Conservation (phyloP, 2,113 vertebrate genomes). For the Nyctereutes procyonoides region DNA sequence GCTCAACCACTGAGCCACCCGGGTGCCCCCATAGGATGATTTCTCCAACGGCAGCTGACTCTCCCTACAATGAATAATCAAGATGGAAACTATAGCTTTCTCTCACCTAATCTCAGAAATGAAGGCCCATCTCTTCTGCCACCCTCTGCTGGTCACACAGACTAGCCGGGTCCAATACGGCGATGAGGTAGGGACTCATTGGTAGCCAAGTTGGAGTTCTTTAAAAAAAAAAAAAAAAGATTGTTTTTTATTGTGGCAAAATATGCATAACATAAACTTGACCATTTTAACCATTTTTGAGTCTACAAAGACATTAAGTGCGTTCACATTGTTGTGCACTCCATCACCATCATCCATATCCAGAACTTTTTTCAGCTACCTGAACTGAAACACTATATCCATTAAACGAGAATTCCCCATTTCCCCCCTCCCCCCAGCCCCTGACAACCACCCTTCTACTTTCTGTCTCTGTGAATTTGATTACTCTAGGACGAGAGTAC, state of each 20-base stretch:
- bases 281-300: neutral
- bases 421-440: neutral
- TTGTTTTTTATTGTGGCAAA: neutral
- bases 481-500: neutral
- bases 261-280: neutral
- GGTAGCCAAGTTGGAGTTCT: no score
- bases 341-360: neutral
- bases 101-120: neutral
- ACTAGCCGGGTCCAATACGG: neutral
- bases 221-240: neutral
- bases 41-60: neutral
- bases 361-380: neutral
- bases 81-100: neutral
- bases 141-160: neutral
- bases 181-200: neutral
- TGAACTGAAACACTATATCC: neutral
- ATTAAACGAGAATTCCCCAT: neutral
- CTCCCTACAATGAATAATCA: neutral
- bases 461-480: neutral
- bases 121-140: neutral
- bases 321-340: no score
- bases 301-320: neutral
- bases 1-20: no score
- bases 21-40: no score
- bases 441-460: neutral